Conservation (phyloP, 2,888 invertebrate genomes). For the Ectobius pallidus region DNA sequence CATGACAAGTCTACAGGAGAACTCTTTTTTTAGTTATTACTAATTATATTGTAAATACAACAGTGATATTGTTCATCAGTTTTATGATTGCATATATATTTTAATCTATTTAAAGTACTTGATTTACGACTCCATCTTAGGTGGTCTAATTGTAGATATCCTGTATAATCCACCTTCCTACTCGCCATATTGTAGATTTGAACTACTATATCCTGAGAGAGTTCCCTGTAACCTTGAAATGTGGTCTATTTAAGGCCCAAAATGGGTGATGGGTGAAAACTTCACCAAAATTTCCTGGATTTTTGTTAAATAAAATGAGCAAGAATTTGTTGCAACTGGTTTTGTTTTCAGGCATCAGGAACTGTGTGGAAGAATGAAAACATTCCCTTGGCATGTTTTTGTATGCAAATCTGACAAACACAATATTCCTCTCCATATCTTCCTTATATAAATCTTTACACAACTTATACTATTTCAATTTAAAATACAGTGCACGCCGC, state of each 20-base stretch:
- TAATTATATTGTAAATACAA: background rate
- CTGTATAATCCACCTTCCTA: background rate
- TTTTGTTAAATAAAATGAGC: slow-evolving; percentile 47
- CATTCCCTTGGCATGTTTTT: background rate
- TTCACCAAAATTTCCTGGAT: slow-evolving; percentile 42
- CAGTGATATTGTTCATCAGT: background rate
- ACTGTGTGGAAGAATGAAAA: background rate
- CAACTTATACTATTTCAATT: too few species aligned
- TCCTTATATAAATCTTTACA: too few species aligned
- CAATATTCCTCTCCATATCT: background rate
- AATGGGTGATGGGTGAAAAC: slow-evolving; percentile 8
- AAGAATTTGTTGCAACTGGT: slow-evolving; percentile 44
- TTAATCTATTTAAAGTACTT: background rate
- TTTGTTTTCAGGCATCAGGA: slow-evolving; percentile 31
- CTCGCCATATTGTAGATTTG: background rate
- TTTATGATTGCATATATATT: slow-evolving; percentile 28
- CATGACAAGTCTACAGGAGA: slow-evolving; percentile 42
- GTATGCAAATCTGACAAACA: background rate
- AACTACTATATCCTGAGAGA: slow-evolving; percentile 17
- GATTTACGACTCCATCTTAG: background rate
- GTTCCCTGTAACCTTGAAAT: slow-evolving; percentile 39
- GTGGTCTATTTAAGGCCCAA: slow-evolving; percentile 15
- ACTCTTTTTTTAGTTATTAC: slow-evolving; percentile 22
- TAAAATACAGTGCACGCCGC: too few species aligned
- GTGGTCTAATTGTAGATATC: background rate